Conservation (phyloP, 1,140 invertebrate genomes). For the Philaenus spumarius region DNA sequence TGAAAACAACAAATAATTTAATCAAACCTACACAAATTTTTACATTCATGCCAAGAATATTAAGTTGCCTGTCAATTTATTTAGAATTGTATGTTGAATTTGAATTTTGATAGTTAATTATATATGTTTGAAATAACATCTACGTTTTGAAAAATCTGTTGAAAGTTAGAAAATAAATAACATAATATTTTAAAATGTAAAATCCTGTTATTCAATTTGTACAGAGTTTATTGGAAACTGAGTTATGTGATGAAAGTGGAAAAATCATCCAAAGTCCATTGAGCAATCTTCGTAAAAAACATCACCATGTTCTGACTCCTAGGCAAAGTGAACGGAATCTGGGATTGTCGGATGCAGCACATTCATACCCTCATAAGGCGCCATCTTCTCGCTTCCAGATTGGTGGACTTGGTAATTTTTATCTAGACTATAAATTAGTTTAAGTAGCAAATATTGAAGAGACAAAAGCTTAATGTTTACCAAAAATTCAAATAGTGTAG, state of each 20-base stretch:
- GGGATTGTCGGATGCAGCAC: slow-evolving; percentile 36
- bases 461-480: no score
- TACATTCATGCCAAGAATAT: no score
- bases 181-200: neutral
- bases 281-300: slow-evolving; percentile 63
- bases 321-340: slow-evolving; percentile 68
- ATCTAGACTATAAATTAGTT: no score
- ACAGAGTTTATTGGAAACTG: slow-evolving; percentile 73
- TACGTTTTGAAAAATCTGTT: no score
- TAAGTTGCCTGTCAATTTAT: no score
- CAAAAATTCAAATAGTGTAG: no score
- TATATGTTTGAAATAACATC: no score
- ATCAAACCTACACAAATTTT: no score
- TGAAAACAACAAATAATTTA: no score
- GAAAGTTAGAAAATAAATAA: neutral
- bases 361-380: neutral
- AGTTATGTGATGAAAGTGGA: slow-evolving; percentile 57
- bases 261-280: slow-evolving; percentile 68
- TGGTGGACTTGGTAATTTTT: slow-evolving; percentile 55
- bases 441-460: no score
- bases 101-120: no score
- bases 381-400: slow-evolving; percentile 38
- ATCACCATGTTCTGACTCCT: slow-evolving; percentile 64
- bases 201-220: neutral
- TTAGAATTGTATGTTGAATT: no score